A percentile compares a stretch with the other conserved stretches of the same genome.
Conservation (phyloP, 2,797 vertebrate species). For the Platalea minor region DNA sequence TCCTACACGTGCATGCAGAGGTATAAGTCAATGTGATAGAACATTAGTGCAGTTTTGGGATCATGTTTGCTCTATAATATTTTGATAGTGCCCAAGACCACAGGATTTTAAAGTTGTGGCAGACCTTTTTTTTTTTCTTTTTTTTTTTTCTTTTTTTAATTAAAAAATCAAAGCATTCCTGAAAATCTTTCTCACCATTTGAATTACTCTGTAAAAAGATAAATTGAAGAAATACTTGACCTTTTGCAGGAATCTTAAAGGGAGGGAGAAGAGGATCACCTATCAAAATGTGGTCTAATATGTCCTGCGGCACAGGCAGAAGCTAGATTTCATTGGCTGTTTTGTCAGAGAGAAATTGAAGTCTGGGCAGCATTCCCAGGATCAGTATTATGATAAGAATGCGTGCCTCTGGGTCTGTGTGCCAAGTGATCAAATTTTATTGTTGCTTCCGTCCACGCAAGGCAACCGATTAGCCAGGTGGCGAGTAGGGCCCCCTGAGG, state of each 20-base stretch:
- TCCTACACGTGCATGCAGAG: rapidly evolving
- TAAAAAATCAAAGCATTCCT: background rate
- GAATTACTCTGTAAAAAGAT: background rate
- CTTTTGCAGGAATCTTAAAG: background rate
- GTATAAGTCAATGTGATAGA: background rate
- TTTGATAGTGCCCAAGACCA: background rate
- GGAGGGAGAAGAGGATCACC: background rate
- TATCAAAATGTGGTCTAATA: constrained; percentile 7
- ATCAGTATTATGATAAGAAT: background rate
- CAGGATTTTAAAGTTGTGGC: background rate
- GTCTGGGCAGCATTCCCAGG: constrained; percentile 43
- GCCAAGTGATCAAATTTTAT: background rate
- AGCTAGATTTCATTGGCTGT: background rate
- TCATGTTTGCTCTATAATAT: background rate
- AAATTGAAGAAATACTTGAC: background rate
- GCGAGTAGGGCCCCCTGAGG: background rate
- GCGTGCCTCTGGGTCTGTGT: background rate
- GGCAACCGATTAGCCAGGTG: background rate
- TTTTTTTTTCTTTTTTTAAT: background rate
- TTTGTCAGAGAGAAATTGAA: constrained; percentile 29
- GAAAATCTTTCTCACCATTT: background rate
- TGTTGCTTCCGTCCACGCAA: background rate
- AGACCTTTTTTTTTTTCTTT: background rate
- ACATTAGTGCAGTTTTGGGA: background rate
- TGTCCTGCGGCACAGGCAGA: background rate